Conservation (phyloP, 2,888 invertebrate species). For the Chymomyza amoena region DNA sequence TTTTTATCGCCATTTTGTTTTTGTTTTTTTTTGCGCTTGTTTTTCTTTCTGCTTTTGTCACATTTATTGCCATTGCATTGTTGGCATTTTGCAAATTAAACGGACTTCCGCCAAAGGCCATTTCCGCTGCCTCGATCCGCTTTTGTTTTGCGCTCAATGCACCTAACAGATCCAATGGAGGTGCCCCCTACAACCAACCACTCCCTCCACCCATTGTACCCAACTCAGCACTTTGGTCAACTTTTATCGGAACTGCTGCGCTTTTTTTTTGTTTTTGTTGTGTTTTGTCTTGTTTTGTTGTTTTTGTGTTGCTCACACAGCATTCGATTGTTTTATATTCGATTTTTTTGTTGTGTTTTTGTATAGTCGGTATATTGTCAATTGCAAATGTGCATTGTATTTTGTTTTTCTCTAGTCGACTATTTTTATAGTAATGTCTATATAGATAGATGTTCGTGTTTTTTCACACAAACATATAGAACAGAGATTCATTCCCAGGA, state of each 20-base stretch:
- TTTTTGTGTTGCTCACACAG: not conserved
- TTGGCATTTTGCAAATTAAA: slow-evolving; percentile 72
- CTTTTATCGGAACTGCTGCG: slow-evolving; percentile 37
- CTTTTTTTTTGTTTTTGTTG: slow-evolving; percentile 35
- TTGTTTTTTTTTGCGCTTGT: slow-evolving; percentile 10
- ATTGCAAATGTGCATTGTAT: slow-evolving; percentile 58
- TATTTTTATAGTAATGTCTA: slow-evolving; percentile 27
- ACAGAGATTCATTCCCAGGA: not conserved
- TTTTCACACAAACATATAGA: not conserved
- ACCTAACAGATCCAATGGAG: not conserved
- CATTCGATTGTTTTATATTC: slow-evolving; percentile 26
- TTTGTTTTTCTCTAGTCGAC: slow-evolving; percentile 15
- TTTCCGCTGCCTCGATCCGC: slow-evolving; percentile 41
- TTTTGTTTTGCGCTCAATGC: slow-evolving; percentile 1
- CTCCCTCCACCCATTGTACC: not conserved
- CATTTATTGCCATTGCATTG: slow-evolving; percentile 65
- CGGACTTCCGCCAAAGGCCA: slow-evolving; percentile 71
- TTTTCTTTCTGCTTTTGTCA: slow-evolving; percentile 50
- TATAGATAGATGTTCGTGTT: not conserved
- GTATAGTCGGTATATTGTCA: slow-evolving; percentile 28
- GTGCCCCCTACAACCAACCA: too few relatives aligned
- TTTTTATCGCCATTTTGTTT: slow-evolving; percentile 10
- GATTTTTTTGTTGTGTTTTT: slow-evolving; percentile 14
- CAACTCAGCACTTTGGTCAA: not conserved
- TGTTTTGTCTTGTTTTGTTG: not conserved